phyloP scores from a whole-genome alignment of 2,113 vertebrate species.

The Pachyramphus minor region DNA sequence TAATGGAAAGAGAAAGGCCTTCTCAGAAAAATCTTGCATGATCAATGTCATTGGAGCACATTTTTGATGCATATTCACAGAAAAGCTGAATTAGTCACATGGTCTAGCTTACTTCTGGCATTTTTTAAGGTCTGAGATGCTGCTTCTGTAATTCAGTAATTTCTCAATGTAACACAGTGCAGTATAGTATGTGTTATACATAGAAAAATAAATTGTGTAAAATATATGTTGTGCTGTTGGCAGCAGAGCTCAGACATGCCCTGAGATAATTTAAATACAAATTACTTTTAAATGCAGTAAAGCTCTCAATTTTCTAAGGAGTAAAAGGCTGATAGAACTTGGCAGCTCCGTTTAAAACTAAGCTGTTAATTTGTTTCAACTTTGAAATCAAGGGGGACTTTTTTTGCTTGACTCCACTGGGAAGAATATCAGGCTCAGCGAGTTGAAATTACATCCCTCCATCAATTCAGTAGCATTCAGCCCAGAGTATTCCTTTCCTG shows the following conservation, averaged over 20 bases:
- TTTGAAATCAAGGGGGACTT: background rate
- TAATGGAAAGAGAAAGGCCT: background rate
- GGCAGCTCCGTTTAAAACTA: background rate
- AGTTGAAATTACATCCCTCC: background rate
- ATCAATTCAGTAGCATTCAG: background rate
- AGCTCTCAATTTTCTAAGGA: background rate
- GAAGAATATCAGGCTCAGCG: background rate
- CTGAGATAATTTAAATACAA: background rate
- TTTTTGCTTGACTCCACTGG: background rate
- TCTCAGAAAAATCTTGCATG: background rate
- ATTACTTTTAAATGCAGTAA: background rate
- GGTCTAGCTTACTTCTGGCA: background rate
- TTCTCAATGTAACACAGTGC: background rate
- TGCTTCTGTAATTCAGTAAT: background rate
- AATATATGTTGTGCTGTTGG: background rate
- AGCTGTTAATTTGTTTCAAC: background rate
- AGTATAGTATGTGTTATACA: background rate
- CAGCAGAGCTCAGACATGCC: background rate
- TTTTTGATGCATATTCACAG: background rate
- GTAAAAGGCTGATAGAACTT: background rate
- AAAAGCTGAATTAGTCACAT: background rate
- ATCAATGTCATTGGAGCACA: accelerated
- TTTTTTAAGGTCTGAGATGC: background rate
- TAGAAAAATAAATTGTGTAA: background rate
- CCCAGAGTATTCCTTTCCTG: background rate